Conservation (phyloP, 2,888 invertebrate genomes). For the Drosophila meridiana region DNA sequence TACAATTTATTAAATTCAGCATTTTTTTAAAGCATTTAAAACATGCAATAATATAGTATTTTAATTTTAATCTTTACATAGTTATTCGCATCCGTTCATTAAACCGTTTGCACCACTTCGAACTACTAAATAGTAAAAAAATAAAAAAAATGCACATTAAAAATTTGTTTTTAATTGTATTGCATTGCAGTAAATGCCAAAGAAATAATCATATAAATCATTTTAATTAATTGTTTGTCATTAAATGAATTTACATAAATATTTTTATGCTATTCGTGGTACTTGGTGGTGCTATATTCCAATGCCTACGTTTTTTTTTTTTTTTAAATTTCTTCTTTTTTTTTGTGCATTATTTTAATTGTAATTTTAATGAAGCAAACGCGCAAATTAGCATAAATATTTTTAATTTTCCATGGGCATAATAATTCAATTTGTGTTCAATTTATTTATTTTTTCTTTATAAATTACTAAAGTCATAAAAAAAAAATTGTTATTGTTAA, state of each 20-base stretch:
- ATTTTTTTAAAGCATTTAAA: not conserved
- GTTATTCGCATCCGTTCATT: conserved; percentile 6
- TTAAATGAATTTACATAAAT: conserved; percentile 78
- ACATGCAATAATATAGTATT: not conserved
- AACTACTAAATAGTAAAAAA: not conserved
- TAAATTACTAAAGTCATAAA: not conserved
- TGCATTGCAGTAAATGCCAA: conserved; percentile 61
- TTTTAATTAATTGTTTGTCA: conserved; percentile 80
- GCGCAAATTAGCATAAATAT: conserved; percentile 72
- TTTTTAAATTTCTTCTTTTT: conserved; percentile 7
- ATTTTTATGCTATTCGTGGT: conserved; percentile 46
- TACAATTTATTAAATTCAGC: not conserved
- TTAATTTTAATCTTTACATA: not conserved
- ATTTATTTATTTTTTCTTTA: conserved; percentile 1
- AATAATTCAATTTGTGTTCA: conserved; percentile 52
- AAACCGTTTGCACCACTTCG: not conserved
- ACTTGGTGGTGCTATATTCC: conserved; percentile 8
- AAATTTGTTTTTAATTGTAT: conserved; percentile 63
- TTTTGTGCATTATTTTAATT: conserved; percentile 47
- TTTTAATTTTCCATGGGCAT: conserved; percentile 50
- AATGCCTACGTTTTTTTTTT: not conserved
- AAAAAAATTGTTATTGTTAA: conserved; percentile 23
- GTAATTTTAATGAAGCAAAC: conserved; percentile 70
- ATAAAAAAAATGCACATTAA: conserved; percentile 18
- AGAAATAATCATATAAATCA: conserved; percentile 68